A percentile compares a stretch with the other conserved stretches of the same genome.
Evolutionary conservation across 2,888 invertebrate genomes (phyloP).

Genomic region (Apodemia duryi): DNA sequence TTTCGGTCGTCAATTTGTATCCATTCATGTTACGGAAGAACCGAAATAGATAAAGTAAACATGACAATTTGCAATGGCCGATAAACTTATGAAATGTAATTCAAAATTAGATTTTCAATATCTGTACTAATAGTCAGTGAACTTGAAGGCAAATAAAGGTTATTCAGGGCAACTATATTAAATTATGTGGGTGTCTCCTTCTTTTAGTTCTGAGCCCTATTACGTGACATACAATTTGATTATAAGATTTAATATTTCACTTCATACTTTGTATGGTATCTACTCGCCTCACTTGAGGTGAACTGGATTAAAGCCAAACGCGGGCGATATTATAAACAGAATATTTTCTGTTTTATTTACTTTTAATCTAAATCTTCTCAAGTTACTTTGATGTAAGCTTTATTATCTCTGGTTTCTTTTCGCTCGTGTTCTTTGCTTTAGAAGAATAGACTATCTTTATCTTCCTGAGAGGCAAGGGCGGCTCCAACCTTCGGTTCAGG

Average conservation of each 20-base stretch:
- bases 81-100: neutral
- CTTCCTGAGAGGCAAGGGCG: no score
- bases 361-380: neutral
- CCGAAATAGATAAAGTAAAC: constrained; percentile 36
- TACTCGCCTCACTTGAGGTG: constrained; percentile 22
- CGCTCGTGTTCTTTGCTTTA: no score
- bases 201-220: constrained; percentile 27
- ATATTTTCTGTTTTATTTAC: neutral
- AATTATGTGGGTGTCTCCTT: constrained; percentile 27
- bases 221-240: constrained; percentile 34
- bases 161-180: constrained; percentile 22
- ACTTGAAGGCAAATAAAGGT: constrained; percentile 10
- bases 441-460: no score
- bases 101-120: neutral
- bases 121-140: neutral
- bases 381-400: neutral
- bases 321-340: neutral
- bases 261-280: constrained; percentile 33
- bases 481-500: no score
- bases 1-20: constrained; percentile 33
- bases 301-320: constrained; percentile 14
- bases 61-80: neutral
- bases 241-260: constrained; percentile 34
- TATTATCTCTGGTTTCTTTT: neutral
- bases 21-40: constrained; percentile 42